These are phyloP conservation scores for Diglossa cyanea DNA, from an alignment of 2,797 vertebrate species.

Conservation along the genomic window DNA sequence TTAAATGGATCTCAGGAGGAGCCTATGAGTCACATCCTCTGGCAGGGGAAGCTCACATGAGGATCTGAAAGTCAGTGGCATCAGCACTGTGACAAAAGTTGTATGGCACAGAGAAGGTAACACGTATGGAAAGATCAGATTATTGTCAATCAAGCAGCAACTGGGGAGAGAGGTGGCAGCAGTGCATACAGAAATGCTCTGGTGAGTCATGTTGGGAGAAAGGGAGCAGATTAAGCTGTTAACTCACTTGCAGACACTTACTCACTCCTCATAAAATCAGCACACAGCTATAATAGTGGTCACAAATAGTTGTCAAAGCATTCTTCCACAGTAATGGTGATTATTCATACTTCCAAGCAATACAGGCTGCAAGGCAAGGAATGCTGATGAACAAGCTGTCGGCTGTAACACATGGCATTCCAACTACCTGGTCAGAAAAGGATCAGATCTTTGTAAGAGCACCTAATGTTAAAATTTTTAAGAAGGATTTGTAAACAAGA, in stretches of 20 bases:
- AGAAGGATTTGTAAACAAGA: background rate
- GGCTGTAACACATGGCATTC: background rate
- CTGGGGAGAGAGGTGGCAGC: background rate
- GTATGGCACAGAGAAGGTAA: background rate
- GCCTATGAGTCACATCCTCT: background rate
- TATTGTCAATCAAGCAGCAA: background rate
- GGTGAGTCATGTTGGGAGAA: constrained; percentile 9
- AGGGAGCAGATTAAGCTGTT: constrained; percentile 35
- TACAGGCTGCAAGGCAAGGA: background rate
- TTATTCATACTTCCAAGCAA: constrained; percentile 17
- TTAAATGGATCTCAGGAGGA: constrained; percentile 5
- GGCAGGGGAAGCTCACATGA: background rate
- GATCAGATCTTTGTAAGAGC: background rate
- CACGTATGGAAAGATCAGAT: background rate
- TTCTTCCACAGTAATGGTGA: background rate
- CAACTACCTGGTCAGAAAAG: background rate
- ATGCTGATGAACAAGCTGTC: background rate
- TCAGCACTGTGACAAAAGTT: background rate
- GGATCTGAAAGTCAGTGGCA: background rate
- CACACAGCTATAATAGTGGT: background rate
- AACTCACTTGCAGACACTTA: constrained; percentile 28
- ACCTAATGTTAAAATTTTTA: background rate
- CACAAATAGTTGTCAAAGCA: constrained; percentile 32
- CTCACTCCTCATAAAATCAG: constrained; percentile 7
- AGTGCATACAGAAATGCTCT: background rate